These are phyloP conservation scores for Pseudococcus viburni DNA, from an alignment of 2,888 invertebrate species.

Conservation along the genomic window DNA sequence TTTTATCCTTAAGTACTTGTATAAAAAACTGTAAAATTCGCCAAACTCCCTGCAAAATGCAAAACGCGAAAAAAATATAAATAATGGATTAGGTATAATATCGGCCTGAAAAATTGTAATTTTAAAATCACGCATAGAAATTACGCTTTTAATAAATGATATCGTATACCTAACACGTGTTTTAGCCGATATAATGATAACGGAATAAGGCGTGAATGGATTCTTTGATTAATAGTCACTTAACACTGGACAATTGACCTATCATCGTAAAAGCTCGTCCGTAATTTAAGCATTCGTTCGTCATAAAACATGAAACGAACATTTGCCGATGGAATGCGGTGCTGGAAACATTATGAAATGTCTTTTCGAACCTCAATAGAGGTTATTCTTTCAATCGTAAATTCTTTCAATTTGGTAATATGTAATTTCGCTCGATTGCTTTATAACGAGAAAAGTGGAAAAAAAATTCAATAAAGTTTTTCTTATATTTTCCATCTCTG, in stretches of 20 bases:
- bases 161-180: slow-evolving; percentile 4
- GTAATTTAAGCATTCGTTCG: slow-evolving; percentile 51
- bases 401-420: slow-evolving; percentile 36
- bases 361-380: slow-evolving; percentile 37
- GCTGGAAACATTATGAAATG: slow-evolving; percentile 35
- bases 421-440: slow-evolving; percentile 34
- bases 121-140: background rate
- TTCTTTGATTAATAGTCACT: slow-evolving; percentile 64
- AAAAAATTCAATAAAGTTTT: slow-evolving; percentile 28
- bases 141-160: slow-evolving; percentile 36
- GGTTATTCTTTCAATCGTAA: slow-evolving; percentile 37
- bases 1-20: too few species aligned
- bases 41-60: too few species aligned
- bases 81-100: too few species aligned
- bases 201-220: slow-evolving; percentile 57
- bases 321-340: slow-evolving; percentile 38
- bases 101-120: background rate
- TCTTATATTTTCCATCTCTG: background rate
- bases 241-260: slow-evolving; percentile 63
- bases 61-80: too few species aligned
- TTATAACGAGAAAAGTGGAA: background rate
- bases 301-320: slow-evolving; percentile 54
- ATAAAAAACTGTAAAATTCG: too few species aligned
- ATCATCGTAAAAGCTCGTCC: slow-evolving; percentile 55
- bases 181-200: slow-evolving; percentile 35